These are phyloP conservation scores for Caenorhabditis plicata DNA, from an alignment of 2,888 invertebrate genomes.

Conservation along the genomic window DNA sequence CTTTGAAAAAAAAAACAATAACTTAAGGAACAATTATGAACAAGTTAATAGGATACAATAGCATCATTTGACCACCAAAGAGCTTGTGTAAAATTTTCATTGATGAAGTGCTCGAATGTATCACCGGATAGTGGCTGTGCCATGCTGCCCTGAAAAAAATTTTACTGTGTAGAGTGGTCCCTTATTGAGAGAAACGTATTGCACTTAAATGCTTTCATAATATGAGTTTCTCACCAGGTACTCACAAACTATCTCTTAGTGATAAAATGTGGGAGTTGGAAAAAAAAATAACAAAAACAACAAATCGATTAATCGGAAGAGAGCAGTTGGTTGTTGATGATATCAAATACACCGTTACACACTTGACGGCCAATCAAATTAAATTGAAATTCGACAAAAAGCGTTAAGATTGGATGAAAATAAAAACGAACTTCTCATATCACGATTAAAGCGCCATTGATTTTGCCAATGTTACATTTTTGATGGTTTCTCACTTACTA, in stretches of 20 bases:
- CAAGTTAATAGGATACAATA: not conserved
- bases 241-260: not conserved
- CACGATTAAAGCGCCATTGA: too few species aligned
- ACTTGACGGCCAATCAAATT: too few species aligned
- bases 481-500: slow-evolving; percentile 18
- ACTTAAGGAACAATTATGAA: not conserved
- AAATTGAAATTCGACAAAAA: too few species aligned
- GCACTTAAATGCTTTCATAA: too few species aligned
- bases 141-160: slow-evolving; percentile 19
- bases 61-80: slow-evolving; percentile 40
- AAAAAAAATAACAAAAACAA: not conserved
- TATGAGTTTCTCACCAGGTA: too few species aligned
- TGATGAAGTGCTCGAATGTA: slow-evolving; percentile 45
- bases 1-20: not conserved
- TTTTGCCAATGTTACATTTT: too few species aligned
- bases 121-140: slow-evolving; percentile 43
- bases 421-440: too few species aligned
- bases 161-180: not conserved
- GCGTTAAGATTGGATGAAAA: too few species aligned
- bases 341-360: too few species aligned
- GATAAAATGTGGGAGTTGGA: not conserved
- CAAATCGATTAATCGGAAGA: too few species aligned
- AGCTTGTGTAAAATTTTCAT: slow-evolving; percentile 45
- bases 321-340: too few species aligned
- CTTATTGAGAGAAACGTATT: not conserved